These are phyloP conservation scores for Formica aserva DNA, from an alignment of 2,888 invertebrate genomes.

Conservation along the genomic window DNA sequence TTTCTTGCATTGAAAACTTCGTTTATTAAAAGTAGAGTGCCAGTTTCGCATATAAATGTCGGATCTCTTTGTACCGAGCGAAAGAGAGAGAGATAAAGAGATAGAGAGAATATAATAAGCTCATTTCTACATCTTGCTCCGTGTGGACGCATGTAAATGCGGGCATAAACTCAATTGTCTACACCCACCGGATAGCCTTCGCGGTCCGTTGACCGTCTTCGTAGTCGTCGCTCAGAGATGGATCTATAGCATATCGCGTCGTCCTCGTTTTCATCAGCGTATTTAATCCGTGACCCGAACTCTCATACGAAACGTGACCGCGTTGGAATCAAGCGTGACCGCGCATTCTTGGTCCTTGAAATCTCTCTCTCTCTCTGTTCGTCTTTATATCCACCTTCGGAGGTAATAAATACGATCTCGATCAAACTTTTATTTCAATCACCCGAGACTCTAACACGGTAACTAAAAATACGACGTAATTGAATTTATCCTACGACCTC, in stretches of 20 bases:
- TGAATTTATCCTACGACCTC: not conserved
- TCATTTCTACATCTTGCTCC: conserved; percentile 44
- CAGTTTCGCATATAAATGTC: not conserved
- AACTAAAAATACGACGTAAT: conserved; percentile 15
- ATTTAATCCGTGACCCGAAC: conserved; percentile 59
- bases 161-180: conserved; percentile 62
- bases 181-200: conserved; percentile 62
- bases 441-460: not conserved
- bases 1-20: not conserved
- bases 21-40: not conserved
- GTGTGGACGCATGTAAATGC: conserved; percentile 56
- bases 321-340: not conserved
- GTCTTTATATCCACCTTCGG: not conserved
- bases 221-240: conserved; percentile 56
- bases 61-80: conserved; percentile 21
- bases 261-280: conserved; percentile 69
- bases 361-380: not conserved
- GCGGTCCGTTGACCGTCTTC: conserved; percentile 62
- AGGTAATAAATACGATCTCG: not conserved
- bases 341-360: conserved; percentile 7
- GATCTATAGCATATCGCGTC: conserved; percentile 55
- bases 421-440: conserved; percentile 40
- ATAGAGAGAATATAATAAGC: conserved; percentile 32
- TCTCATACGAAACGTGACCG: conserved; percentile 20
- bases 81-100: too few species aligned